Conservation (phyloP, 2,113 vertebrate genomes). For the Phyllostomus hastatus region DNA sequence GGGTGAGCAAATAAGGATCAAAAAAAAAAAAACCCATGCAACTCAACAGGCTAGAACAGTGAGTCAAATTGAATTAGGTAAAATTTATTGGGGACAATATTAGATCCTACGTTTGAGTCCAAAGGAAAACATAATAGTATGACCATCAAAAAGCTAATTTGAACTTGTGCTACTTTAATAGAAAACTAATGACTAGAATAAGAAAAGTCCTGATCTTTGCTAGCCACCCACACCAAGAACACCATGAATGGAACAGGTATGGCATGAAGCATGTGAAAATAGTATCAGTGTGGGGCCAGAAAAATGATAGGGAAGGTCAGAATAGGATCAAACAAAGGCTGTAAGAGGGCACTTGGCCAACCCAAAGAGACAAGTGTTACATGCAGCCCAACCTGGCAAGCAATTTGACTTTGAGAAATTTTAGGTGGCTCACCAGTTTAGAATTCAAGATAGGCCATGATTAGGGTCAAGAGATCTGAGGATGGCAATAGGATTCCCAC, state of each 20-base stretch:
- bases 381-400: background rate
- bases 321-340: background rate
- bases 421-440: background rate
- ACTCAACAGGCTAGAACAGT: background rate
- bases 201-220: background rate
- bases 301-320: background rate
- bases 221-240: background rate
- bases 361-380: no score
- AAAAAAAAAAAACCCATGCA: background rate
- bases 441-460: background rate
- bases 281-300: background rate
- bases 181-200: background rate
- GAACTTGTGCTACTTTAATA: background rate
- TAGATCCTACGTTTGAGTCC: background rate
- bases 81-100: background rate
- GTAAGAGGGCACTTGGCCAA: background rate
- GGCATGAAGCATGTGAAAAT: background rate
- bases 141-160: background rate
- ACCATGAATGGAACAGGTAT: background rate
- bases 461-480: background rate
- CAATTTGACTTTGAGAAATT: background rate
- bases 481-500: background rate
- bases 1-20: background rate
- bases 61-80: constrained; percentile 31
- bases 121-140: background rate